These are phyloP conservation scores for Cheirogaleus major DNA, from an alignment of 2,797 vertebrate species.

Conservation along the genomic window DNA sequence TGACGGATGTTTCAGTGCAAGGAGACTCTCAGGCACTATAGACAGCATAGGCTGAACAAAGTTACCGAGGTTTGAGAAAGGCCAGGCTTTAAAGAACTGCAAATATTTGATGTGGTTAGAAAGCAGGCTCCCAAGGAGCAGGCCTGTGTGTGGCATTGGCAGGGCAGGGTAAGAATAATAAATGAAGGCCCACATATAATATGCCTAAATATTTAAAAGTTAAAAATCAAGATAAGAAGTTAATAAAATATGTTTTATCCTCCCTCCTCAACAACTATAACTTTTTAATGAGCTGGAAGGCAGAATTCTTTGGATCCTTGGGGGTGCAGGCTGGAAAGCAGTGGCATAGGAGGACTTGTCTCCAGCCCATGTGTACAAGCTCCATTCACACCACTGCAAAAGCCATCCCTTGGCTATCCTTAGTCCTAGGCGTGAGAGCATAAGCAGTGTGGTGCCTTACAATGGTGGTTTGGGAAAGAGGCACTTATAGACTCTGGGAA, in stretches of 20 bases:
- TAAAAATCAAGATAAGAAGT: neutral
- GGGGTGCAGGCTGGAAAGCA: neutral
- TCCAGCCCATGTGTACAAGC: neutral
- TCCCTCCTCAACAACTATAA: neutral
- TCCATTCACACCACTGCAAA: neutral
- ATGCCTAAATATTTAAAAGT: neutral
- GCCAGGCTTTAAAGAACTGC: neutral
- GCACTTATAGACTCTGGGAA: neutral
- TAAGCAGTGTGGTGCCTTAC: neutral
- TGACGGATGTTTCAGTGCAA: neutral
- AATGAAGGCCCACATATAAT: neutral
- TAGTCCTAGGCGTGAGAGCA: neutral
- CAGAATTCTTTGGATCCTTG: neutral
- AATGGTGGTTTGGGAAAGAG: neutral
- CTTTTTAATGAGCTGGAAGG: neutral
- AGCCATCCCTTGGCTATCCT: neutral
- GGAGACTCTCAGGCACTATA: neutral
- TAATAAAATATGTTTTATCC: neutral
- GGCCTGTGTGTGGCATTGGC: neutral
- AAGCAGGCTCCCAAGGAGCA: neutral
- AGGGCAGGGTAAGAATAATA: neutral
- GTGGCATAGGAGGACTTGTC: neutral
- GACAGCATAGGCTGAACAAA: neutral
- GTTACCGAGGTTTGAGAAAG: neutral
- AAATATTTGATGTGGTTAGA: neutral